Conservation (phyloP, 1,140 invertebrate genomes). For the Scaptodrosophila lebanonensis region DNA sequence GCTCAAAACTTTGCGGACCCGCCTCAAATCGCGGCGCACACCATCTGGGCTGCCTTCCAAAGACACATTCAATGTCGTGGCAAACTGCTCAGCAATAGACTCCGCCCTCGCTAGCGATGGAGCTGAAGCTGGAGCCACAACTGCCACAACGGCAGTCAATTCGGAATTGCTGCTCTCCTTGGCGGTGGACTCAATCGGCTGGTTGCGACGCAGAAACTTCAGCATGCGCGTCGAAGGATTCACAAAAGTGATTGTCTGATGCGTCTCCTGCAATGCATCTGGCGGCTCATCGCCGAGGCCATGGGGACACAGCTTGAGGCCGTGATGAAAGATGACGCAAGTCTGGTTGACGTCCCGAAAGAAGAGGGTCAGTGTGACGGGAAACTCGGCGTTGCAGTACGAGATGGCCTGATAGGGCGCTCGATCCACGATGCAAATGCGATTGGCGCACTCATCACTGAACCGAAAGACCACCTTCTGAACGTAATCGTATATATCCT, state of each 20-base stretch:
- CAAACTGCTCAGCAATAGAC: too few relatives aligned
- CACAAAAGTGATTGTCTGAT: constrained; percentile 6
- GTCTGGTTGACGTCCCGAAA: constrained; percentile 2
- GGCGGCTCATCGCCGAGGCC: not conserved
- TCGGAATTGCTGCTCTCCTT: too few relatives aligned
- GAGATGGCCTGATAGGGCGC: not conserved
- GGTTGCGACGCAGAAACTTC: not conserved
- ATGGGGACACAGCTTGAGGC: not conserved
- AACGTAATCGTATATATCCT: not conserved
- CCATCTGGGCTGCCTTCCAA: too few relatives aligned
- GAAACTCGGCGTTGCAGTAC: not conserved
- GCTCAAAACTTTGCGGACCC: too few relatives aligned
- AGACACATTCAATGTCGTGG: too few relatives aligned
- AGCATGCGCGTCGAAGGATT: constrained; percentile 4
- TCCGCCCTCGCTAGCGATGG: too few relatives aligned
- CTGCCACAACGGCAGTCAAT: too few relatives aligned
- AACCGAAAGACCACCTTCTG: not conserved
- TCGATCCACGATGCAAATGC: not conserved
- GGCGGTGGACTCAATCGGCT: not conserved
- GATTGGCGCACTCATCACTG: not conserved
- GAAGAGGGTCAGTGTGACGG: not conserved
- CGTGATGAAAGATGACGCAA: not conserved
- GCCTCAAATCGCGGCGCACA: too few relatives aligned
- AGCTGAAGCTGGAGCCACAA: too few relatives aligned
- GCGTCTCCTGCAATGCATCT: not conserved